phyloP scores from a whole-genome alignment of 2,797 vertebrate species.

The Tauraco hartlaubi region DNA sequence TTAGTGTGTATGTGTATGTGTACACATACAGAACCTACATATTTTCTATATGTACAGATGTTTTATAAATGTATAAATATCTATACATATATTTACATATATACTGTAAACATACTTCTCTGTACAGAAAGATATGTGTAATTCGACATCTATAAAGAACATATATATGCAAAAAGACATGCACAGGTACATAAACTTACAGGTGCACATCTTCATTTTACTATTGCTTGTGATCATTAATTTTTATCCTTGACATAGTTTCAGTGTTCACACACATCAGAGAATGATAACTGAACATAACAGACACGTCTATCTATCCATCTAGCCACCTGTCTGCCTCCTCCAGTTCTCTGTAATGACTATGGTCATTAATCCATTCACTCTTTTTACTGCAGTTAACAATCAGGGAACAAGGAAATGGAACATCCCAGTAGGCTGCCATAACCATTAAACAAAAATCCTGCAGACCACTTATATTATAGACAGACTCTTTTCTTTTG shows the following conservation, averaged over 20 bases:
- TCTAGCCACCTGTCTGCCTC: not conserved
- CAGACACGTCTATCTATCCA: not conserved
- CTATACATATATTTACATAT: not conserved
- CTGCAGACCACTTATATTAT: not conserved
- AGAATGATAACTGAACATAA: not conserved
- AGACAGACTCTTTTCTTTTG: not conserved
- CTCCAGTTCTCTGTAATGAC: not conserved
- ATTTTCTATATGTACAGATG: not conserved
- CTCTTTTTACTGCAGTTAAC: not conserved
- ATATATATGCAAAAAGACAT: not conserved
- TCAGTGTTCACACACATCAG: not conserved
- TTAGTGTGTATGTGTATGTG: not conserved
- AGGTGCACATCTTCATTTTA: not conserved
- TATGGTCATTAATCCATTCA: not conserved
- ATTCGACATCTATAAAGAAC: not conserved
- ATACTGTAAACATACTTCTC: not conserved
- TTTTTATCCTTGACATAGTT: not conserved
- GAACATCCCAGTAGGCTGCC: not conserved
- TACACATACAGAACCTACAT: not conserved
- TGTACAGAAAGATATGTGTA: not conserved
- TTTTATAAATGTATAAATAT: not conserved
- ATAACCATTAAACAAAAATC: not conserved
- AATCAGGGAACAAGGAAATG: not conserved
- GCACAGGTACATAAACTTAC: not conserved
- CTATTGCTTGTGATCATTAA: not conserved